A percentile compares a stretch with the other conserved stretches of the same genome.
These are phyloP conservation scores for Brachyalestes nurse DNA, from an alignment of 2,797 vertebrate genomes.

Conservation along the genomic window DNA sequence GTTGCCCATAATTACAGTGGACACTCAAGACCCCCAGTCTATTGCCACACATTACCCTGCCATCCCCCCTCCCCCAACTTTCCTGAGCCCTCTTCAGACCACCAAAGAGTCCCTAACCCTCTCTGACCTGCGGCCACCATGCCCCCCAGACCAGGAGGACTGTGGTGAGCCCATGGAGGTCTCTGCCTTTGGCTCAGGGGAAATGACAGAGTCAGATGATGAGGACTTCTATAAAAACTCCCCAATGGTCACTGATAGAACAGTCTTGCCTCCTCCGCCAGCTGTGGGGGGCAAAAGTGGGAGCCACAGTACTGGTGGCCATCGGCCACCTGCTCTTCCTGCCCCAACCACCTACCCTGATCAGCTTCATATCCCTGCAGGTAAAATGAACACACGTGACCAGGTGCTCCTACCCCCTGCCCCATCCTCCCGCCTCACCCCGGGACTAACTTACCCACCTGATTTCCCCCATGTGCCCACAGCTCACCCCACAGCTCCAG, in stretches of 20 bases:
- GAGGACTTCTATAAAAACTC: conserved; percentile 95
- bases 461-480: conserved; percentile 95
- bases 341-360: conserved; percentile 81
- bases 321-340: conserved; percentile 75
- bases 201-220: conserved; percentile 93
- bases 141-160: conserved; percentile 91
- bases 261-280: conserved; percentile 86
- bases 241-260: conserved; percentile 92
- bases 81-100: conserved; percentile 88
- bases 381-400: conserved; percentile 97
- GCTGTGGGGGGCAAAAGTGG: conserved; percentile 77
- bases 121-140: conserved; percentile 82
- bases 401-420: conserved; percentile 83
- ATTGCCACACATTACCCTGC: conserved; percentile 91
- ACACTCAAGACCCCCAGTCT: conserved; percentile 93
- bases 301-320: conserved; percentile 76
- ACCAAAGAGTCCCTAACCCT: conserved; percentile 91
- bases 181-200: conserved; percentile 93
- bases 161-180: conserved; percentile 92
- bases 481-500: conserved; percentile 89
- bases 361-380: conserved; percentile 88
- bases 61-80: conserved; percentile 91
- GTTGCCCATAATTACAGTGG: conserved; percentile 96
- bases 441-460: conserved; percentile 88
- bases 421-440: conserved; percentile 82